Conservation (phyloP, 2,113 vertebrate species). For the Atlantisia rogersi region DNA sequence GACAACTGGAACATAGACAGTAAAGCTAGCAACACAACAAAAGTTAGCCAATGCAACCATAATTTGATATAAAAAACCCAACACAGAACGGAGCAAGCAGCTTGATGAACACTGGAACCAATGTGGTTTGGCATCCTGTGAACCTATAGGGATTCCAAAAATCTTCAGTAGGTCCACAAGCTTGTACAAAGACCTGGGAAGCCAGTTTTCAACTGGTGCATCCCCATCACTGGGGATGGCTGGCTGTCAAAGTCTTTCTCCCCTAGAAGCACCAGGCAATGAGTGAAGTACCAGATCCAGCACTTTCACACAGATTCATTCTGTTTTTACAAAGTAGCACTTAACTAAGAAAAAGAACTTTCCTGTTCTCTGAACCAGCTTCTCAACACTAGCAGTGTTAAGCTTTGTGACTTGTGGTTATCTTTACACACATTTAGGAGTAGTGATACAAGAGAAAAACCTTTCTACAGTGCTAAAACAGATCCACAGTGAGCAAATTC, state of each 20-base stretch:
- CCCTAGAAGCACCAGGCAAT: background rate
- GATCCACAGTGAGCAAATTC: background rate
- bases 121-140: background rate
- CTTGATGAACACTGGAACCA: background rate
- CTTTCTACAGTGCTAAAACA: background rate
- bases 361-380: background rate
- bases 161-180: background rate
- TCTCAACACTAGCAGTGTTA: background rate
- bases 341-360: background rate
- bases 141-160: background rate
- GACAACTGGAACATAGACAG: slow-evolving; percentile 19
- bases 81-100: background rate
- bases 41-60: background rate
- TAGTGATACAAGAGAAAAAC: background rate
- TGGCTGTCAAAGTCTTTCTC: background rate
- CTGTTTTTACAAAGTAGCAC: background rate
- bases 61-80: background rate
- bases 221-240: background rate
- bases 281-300: background rate
- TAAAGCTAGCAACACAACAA: slow-evolving; percentile 31
- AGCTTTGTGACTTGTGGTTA: background rate
- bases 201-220: background rate
- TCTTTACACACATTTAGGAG: background rate
- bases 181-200: background rate
- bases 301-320: background rate